Conservation (phyloP, 2,797 vertebrate species). For the Miichthys miiuy region DNA sequence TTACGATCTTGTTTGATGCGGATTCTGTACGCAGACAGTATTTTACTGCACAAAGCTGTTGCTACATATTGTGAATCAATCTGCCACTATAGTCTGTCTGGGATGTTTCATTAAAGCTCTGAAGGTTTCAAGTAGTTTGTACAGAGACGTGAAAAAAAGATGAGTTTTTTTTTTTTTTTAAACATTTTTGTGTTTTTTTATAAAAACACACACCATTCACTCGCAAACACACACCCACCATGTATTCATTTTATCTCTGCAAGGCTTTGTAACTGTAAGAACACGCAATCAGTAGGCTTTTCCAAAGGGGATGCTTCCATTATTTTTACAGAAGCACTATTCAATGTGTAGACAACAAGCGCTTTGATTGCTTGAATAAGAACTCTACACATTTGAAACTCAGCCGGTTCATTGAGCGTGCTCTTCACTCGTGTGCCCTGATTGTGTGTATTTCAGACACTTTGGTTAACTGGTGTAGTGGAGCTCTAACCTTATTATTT, state of each 20-base stretch:
- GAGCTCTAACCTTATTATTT: conserved; percentile 69
- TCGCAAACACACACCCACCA: conserved; percentile 52
- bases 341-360: conserved; percentile 77
- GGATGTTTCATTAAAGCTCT: conserved; percentile 87
- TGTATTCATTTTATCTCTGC: conserved; percentile 74
- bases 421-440: conserved; percentile 71
- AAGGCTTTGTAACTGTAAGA: conserved; percentile 78
- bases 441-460: conserved; percentile 79
- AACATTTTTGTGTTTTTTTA: conserved; percentile 36
- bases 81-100: conserved; percentile 70
- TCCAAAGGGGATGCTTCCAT: conserved; percentile 67
- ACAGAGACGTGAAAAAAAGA: conserved; percentile 71
- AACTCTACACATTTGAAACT: conserved; percentile 71
- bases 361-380: conserved; percentile 78
- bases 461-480: conserved; percentile 85
- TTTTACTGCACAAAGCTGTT: conserved; percentile 62
- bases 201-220: conserved; percentile 41
- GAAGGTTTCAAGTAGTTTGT: conserved; percentile 86
- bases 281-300: conserved; percentile 67
- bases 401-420: conserved; percentile 46
- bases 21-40: conserved; percentile 41
- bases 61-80: conserved; percentile 69
- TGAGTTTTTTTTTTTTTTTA: conserved; percentile 10
- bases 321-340: conserved; percentile 71
- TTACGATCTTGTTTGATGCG: conserved; percentile 39